A percentile compares a stretch with the other conserved stretches of the same genome.
Evolutionary conservation across 2,888 invertebrate species (phyloP).

Genomic region (Caenorhabditis sp.): DNA sequence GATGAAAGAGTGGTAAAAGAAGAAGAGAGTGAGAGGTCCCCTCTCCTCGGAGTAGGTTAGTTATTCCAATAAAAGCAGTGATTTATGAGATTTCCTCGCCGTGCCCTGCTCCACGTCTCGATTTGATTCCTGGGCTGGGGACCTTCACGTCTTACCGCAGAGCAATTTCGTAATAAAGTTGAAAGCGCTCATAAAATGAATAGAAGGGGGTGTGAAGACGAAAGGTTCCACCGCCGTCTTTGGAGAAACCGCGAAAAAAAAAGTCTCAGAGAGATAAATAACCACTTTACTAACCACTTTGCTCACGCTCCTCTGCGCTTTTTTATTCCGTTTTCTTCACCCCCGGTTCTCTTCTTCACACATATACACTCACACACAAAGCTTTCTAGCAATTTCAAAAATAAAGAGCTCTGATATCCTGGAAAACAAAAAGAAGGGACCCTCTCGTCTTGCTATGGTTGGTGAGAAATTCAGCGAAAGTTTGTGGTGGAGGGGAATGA

Average conservation of each 20-base stretch:
- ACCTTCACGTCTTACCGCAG: conserved; percentile 15
- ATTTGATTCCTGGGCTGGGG: not conserved
- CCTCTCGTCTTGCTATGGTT: conserved; percentile 12
- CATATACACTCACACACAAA: conserved; percentile 48
- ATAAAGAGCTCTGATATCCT: conserved; percentile 59
- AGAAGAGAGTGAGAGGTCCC: not conserved
- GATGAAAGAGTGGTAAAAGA: conserved; percentile 7
- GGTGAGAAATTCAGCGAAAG: not conserved
- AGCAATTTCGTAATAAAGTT: conserved; percentile 47
- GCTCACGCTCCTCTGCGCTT: conserved; percentile 60
- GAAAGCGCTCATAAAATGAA: conserved; percentile 46
- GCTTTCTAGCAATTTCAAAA: conserved; percentile 54
- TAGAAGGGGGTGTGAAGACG: conserved; percentile 25
- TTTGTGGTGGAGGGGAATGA: not conserved
- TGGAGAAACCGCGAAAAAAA: conserved; percentile 51
- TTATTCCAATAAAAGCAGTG: conserved; percentile 60
- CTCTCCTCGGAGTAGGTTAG: conserved; percentile 45
- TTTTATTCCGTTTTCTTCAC: conserved; percentile 63
- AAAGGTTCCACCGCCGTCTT: conserved; percentile 24
- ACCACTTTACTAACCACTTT: conserved; percentile 67
- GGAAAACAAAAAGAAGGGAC: conserved; percentile 37
- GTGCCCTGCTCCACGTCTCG: conserved; percentile 34
- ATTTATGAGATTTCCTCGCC: conserved; percentile 56
- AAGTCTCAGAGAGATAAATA: conserved; percentile 59
- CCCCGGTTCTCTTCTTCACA: conserved; percentile 13